Conservation (phyloP, 2,113 vertebrate species). For the Eidolon helvum region DNA sequence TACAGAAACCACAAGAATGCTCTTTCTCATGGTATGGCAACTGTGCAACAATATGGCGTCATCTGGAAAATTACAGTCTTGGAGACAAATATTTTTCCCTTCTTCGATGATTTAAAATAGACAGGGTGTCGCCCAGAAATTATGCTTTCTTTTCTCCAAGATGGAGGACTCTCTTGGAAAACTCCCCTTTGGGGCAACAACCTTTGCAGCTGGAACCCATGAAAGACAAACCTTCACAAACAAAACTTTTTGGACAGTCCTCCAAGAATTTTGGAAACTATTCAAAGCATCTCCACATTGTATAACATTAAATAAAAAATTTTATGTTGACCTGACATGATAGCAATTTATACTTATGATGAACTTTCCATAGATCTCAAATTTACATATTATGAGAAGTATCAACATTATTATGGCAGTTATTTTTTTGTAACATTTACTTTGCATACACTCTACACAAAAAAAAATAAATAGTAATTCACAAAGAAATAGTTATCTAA, state of each 20-base stretch:
- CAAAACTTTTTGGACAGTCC: not conserved
- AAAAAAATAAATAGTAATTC: not conserved
- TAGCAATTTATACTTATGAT: not conserved
- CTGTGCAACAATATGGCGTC: constrained; percentile 81
- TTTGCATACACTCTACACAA: not conserved
- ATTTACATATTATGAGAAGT: constrained; percentile 2
- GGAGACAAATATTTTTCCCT: constrained; percentile 80
- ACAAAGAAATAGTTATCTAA: not conserved
- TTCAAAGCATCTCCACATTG: constrained; percentile 44
- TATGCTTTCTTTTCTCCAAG: constrained; percentile 61
- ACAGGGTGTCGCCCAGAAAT: constrained; percentile 75
- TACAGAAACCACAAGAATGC: constrained; percentile 85
- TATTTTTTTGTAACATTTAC: not conserved
- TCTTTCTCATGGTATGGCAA: constrained; percentile 84
- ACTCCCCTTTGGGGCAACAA: not conserved
- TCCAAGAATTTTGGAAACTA: constrained; percentile 42
- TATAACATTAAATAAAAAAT: constrained; percentile 36
- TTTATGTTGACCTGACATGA: not conserved
- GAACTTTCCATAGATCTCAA: constrained; percentile 8
- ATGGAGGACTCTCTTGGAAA: constrained; percentile 72
- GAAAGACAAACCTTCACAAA: not conserved
- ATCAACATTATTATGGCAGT: not conserved
- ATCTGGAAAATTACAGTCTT: constrained; percentile 86
- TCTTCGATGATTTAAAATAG: constrained; percentile 84
- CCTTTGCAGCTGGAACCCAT: not conserved